Percentiles rank a stretch among this genome's conserved stretches.
phyloP scores from a whole-genome alignment of 2,113 vertebrate species.

The Marcusenius ussheri region DNA sequence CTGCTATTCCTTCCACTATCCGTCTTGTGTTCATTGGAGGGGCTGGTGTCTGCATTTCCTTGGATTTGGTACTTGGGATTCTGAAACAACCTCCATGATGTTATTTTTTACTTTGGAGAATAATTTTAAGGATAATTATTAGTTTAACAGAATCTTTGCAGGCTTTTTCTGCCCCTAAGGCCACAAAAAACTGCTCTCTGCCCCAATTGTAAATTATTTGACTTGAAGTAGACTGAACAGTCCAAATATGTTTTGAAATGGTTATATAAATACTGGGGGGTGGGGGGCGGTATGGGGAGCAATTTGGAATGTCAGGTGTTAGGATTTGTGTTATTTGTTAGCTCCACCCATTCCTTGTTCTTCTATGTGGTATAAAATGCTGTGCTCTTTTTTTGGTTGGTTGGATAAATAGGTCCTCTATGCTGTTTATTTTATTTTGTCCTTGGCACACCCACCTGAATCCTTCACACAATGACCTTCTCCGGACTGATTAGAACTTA shows the following conservation, averaged over 20 bases:
- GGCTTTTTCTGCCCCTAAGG: not conserved
- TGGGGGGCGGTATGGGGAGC: not conserved
- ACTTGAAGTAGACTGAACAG: not conserved
- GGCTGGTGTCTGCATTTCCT: not conserved
- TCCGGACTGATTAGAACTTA: not conserved
- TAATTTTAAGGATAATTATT: not conserved
- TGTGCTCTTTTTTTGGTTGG: not conserved
- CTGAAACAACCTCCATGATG: not conserved
- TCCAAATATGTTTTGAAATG: not conserved
- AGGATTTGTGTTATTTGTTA: not conserved
- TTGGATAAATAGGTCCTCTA: not conserved
- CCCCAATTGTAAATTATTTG: not conserved
- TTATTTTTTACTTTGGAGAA: not conserved
- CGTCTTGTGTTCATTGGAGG: not conserved
- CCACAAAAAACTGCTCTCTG: not conserved
- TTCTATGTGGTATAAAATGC: not conserved
- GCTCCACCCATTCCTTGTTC: not conserved
- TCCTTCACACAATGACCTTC: not conserved
- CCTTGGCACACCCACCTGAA: not conserved
- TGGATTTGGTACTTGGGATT: not conserved
- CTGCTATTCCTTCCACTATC: not conserved
- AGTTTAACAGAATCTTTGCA: not conserved
- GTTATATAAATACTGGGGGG: not conserved
- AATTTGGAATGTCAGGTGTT: not conserved
- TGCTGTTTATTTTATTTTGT: not conserved